These are phyloP conservation scores for Hirudo medicinalis DNA, from an alignment of 1,140 invertebrate species.

Conservation along the genomic window DNA sequence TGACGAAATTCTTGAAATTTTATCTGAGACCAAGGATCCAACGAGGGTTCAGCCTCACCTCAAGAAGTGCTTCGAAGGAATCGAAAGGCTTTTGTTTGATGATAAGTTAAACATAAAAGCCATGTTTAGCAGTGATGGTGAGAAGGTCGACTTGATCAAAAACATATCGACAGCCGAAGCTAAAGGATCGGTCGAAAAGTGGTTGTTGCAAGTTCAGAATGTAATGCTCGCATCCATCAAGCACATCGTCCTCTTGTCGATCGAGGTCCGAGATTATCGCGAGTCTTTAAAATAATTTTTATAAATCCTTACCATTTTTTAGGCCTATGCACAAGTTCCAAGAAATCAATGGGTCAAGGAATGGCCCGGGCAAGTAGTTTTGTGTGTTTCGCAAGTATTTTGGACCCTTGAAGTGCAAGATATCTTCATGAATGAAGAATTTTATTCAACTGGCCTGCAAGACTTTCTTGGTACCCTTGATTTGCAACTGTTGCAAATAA, in stretches of 20 bases:
- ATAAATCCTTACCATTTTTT: not conserved
- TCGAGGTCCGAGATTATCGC: slow-evolving; percentile 27
- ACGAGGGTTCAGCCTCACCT: slow-evolving; percentile 42
- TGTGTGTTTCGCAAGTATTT: slow-evolving; percentile 42
- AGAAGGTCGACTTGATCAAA: slow-evolving; percentile 35
- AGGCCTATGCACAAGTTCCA: slow-evolving; percentile 36
- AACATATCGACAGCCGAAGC: slow-evolving; percentile 39
- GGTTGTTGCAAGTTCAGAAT: slow-evolving; percentile 42
- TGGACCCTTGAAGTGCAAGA: slow-evolving; percentile 42
- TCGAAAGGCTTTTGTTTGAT: slow-evolving; percentile 41
- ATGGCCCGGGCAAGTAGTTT: slow-evolving; percentile 42
- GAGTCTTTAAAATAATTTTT: not conserved
- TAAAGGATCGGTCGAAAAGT: slow-evolving; percentile 42
- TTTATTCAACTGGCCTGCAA: slow-evolving; percentile 29
- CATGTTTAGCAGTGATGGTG: slow-evolving; percentile 42
- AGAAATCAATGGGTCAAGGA: slow-evolving; percentile 39
- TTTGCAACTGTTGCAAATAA: slow-evolving; percentile 36
- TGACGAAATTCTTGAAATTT: slow-evolving; percentile 44
- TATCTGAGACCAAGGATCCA: slow-evolving; percentile 44
- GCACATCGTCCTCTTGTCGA: slow-evolving; percentile 35
- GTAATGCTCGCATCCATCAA: slow-evolving; percentile 39
- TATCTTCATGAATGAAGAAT: slow-evolving; percentile 29
- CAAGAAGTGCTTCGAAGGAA: slow-evolving; percentile 44
- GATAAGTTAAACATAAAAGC: slow-evolving; percentile 38
- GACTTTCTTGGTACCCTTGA: slow-evolving; percentile 34